Base-by-base conservation (phyloP, 2,797 vertebrate genomes). In the Betta splendens region DNA sequence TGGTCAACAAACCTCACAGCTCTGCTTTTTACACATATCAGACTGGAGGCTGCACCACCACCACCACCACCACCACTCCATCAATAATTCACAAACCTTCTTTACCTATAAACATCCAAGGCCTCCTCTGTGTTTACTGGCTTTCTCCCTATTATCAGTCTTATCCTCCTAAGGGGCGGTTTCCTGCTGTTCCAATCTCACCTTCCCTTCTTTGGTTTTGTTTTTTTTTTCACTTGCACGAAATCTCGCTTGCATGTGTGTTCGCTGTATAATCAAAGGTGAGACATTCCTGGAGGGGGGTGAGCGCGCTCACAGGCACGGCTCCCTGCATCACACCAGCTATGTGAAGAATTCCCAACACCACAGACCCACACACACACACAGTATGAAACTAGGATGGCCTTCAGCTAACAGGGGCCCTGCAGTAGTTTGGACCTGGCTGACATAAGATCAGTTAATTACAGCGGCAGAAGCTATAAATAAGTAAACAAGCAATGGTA, bases 11-110 rank as follows among this genome's bases (percentile, higher is more conserved):
- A 16, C 32, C 0, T 33, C 40, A 18, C 8, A 37, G 21, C 39
- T 53, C 43, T 45, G 67, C 64, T 79, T 68, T 74, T 61, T 58
- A 52, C 73, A 77, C 1, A 75, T 76, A 8, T n/a, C 71, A 75
- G 77, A 73, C 77, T 17, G 36, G 20, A 58, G 68, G 61, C 70
- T 68, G 61, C 70, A 59, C 62, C n/a, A n/a, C n/a, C n/a, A n/a
- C 65, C 46, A 32, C 55, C 38, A 47, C 45, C 20, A 32, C 35
- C 31, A 13, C 31, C 22, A 35, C 53, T 40, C 31, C 22, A 78
- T 86, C 78, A 78, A 80, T 86, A 81, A 75, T 76, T 79, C 68
- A 77, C 47, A 52, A 62, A 40, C 54, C 68, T 37, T 15, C 31
- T 58, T 47, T 39, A 64, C 52, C 66, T 78, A 58, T 68, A 72